Evolutionary conservation across 1,140 invertebrate genomes (phyloP), one percentile per base, ranked within the genome.

Genomic region (Bombus balteatus): DNA sequence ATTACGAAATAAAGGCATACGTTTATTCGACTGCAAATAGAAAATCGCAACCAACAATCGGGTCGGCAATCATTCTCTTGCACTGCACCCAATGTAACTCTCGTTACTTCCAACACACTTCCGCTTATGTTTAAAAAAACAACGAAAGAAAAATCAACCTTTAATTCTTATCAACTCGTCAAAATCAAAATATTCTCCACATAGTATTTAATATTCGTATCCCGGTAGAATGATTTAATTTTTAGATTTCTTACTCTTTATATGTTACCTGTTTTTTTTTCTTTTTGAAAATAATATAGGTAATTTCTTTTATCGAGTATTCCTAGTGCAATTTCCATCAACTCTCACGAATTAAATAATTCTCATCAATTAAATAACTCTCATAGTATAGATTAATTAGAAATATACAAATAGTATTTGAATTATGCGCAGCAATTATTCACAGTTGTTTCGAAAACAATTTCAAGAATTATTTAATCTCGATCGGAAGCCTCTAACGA

Each of bases 11-110:
- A 68, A 41, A 41, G 62, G 32, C 43, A 41, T 62, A 84, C 72
- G 59, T 47, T 62, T 81, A 87, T 83, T 83, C 81, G 53, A 87
- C 81, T 83, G 75, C 70, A 87, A 83, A 87, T 79, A 87, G 81
- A 87, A 74, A 84, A 87, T 87, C 68, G 70, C 70, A 79, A 32
- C 8, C n/a, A 53, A 86, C 74, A 77, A 86, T 86, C 85, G 53
- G 65, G 43, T 8, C 41, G n/a, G 6, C 6, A 4, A 47, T 12
- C 18, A 68, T 79, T 41, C 59, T 41, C 53, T 5, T n/a, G 47
- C 18, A 53, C 6, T 53, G 18, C 18, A 53, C 6, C 6, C 47
- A 22, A 22, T 53, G 25, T 71, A 41, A 71, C 25, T 1, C n/a
- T 81, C 22, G 13, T 28, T 18, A 12, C 47, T 57, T 25, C 6